These are phyloP conservation scores for Hecatera dysodea DNA, from an alignment of 2,888 invertebrate species.

Conservation along the genomic window DNA sequence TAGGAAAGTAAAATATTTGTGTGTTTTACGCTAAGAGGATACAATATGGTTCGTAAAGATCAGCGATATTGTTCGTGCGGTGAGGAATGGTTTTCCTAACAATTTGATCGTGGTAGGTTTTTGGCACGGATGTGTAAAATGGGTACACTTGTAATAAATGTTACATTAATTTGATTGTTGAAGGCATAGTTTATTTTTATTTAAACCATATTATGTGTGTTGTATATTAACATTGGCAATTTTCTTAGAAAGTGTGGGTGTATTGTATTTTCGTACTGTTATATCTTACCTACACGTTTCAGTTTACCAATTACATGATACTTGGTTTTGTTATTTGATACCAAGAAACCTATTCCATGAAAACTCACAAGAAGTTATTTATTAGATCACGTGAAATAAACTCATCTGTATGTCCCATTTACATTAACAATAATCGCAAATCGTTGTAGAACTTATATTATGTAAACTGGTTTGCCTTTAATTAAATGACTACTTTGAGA, in stretches of 20 bases:
- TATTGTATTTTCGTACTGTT: neutral
- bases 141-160: slow-evolving; percentile 16
- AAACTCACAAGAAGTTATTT: no score
- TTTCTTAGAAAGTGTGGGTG: neutral
- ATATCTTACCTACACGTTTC: no score
- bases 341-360: no score
- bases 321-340: no score
- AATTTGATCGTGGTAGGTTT: slow-evolving; percentile 31
- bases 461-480: no score
- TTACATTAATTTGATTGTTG: slow-evolving; percentile 5
- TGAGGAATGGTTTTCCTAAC: slow-evolving; percentile 36
- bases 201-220: neutral
- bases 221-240: neutral
- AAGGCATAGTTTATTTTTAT: neutral
- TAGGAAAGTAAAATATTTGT: slow-evolving; percentile 52
- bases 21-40: slow-evolving; percentile 42
- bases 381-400: no score
- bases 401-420: no score
- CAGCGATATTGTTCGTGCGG: slow-evolving; percentile 33
- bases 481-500: no score
- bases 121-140: slow-evolving; percentile 27
- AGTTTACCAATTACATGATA: neutral
- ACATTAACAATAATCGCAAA: no score
- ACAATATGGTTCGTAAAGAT: slow-evolving; percentile 32
- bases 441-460: no score